Evolutionary conservation across 2,113 vertebrate species (phyloP).

Genomic region (Siniperca chuatsi): DNA sequence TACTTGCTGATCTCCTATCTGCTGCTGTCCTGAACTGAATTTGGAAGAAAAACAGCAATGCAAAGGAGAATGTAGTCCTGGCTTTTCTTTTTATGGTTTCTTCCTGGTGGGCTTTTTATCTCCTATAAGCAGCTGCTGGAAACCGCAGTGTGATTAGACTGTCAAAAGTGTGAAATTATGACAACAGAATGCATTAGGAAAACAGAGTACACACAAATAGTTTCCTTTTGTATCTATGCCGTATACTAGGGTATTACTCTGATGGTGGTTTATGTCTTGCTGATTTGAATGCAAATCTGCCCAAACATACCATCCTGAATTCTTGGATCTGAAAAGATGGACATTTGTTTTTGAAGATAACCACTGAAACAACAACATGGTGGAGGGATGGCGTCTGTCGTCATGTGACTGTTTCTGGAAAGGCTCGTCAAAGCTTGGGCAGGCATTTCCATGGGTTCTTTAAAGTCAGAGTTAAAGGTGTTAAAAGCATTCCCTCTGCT

Average conservation of each 20-base stretch:
- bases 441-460: slow-evolving; percentile 1
- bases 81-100: slow-evolving; percentile 6
- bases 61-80: slow-evolving; percentile 1
- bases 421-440: not conserved
- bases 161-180: not conserved
- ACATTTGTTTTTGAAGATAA: not conserved
- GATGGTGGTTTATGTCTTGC: not conserved
- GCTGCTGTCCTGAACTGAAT: not conserved
- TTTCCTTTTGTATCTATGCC: not conserved
- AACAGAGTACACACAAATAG: not conserved
- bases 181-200: not conserved
- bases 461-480: slow-evolving; percentile 1
- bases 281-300: slow-evolving; percentile 5
- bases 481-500: not conserved
- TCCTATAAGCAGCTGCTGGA: slow-evolving; percentile 15
- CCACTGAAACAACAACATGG: slow-evolving; percentile 10
- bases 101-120: not conserved
- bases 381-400: slow-evolving; percentile 31
- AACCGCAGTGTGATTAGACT: not conserved
- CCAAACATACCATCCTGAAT: not conserved
- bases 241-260: not conserved
- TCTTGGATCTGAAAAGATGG: not conserved
- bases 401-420: not conserved
- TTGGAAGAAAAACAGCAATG: not conserved
- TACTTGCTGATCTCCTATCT: not conserved